Percentiles rank a stretch among this genome's conserved stretches.
Evolutionary conservation across 2,888 invertebrate species (phyloP).

Genomic region (Apocheima hispidaria): DNA sequence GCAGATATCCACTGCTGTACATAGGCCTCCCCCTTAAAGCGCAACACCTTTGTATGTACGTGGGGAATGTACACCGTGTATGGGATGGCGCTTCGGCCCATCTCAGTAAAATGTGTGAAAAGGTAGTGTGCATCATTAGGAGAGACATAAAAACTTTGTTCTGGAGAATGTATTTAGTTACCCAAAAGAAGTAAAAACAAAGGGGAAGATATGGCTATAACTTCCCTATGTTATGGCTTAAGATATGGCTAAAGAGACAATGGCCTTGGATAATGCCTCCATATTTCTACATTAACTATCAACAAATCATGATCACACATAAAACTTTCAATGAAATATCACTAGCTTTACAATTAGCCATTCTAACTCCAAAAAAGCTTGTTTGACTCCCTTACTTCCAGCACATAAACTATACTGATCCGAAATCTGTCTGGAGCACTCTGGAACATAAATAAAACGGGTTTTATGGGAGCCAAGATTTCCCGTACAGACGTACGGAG

Average conservation of each 20-base stretch:
- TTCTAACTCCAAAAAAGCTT: constrained; percentile 10
- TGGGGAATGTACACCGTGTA: too few species aligned
- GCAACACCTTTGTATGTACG: too few species aligned
- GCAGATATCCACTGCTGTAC: too few species aligned
- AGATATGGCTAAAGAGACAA: not conserved
- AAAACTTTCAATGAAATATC: constrained; percentile 1
- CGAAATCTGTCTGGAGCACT: constrained; percentile 25
- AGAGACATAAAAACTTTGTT: too few species aligned
- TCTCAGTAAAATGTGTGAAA: too few species aligned
- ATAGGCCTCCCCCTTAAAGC: too few species aligned
- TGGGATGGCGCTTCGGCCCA: too few species aligned
- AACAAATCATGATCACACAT: constrained; percentile 1
- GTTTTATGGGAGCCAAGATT: constrained; percentile 25
- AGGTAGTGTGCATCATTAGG: too few species aligned
- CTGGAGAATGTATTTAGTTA: too few species aligned
- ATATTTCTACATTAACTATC: constrained; percentile 9
- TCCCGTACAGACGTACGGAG: constrained; percentile 21
- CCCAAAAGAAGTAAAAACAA: not conserved
- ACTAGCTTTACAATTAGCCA: constrained; percentile 8
- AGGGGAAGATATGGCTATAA: too few species aligned
- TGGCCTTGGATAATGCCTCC: not conserved
- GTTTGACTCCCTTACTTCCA: constrained; percentile 1
- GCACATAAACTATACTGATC: constrained; percentile 30
- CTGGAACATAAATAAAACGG: constrained; percentile 23
- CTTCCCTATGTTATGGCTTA: too few species aligned